These are phyloP conservation scores for Notamacropus eugenii DNA, from an alignment of 2,797 vertebrate species.

Conservation along the genomic window DNA sequence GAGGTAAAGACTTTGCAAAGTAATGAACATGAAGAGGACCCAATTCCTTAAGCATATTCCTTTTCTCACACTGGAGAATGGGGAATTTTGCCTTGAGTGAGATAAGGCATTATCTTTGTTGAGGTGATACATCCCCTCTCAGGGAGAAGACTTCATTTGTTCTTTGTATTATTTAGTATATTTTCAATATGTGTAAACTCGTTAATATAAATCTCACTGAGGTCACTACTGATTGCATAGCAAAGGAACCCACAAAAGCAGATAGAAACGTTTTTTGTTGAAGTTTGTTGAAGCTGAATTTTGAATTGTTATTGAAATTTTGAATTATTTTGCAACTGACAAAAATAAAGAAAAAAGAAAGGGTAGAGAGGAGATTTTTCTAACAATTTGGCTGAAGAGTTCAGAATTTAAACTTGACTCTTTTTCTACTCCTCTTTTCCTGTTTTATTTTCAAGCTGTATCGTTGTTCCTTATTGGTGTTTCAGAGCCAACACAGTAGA, in stretches of 20 bases:
- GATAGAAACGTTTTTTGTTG: background rate
- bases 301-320: background rate
- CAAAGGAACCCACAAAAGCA: fast-evolving
- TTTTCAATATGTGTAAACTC: background rate
- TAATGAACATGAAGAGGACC: background rate
- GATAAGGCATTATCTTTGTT: background rate
- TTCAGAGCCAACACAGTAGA: constrained; percentile 32
- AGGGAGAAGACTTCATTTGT: background rate
- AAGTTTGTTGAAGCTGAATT: background rate
- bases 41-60: background rate
- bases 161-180: background rate
- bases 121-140: background rate
- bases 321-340: background rate
- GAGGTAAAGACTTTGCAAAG: background rate
- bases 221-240: background rate
- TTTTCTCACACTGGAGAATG: background rate
- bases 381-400: constrained; percentile 6
- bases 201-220: background rate
- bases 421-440: background rate
- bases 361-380: background rate
- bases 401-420: background rate
- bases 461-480: constrained; percentile 63
- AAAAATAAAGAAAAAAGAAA: background rate
- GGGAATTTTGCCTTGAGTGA: background rate
- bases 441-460: constrained; percentile 6